phyloP scores from a whole-genome alignment of 37 sponge, comb jelly and placozoan species.

The Lycopodina hypogea region DNA sequence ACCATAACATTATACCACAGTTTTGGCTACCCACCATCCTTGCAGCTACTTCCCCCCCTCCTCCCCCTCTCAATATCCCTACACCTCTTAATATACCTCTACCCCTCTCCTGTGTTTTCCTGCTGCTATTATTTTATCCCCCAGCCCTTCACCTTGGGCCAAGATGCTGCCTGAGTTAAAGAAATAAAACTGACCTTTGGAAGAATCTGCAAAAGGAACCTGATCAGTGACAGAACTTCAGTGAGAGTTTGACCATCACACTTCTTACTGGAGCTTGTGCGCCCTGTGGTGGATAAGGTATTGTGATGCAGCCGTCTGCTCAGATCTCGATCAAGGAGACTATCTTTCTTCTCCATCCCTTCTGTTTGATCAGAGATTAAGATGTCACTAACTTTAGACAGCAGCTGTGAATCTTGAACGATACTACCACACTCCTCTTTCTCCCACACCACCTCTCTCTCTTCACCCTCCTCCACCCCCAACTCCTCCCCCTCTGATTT shows the following conservation, averaged over 20 bases:
- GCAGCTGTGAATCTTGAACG: neutral
- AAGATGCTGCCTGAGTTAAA: too few species aligned
- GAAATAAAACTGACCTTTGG: slow-evolving; percentile 45
- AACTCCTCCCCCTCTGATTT: neutral
- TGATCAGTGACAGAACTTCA: slow-evolving; percentile 3
- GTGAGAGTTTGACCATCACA: neutral
- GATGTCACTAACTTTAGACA: slow-evolving; percentile 1
- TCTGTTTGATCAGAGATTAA: neutral
- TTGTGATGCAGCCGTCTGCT: neutral
- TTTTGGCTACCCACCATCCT: too few species aligned
- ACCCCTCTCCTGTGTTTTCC: too few species aligned
- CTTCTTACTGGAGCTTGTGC: neutral
- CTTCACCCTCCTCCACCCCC: neutral
- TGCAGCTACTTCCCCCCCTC: too few species aligned
- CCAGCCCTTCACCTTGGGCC: too few species aligned
- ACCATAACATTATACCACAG: too few species aligned
- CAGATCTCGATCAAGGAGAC: neutral
- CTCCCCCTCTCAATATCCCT: too few species aligned
- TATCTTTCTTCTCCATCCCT: neutral
- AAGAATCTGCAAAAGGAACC: slow-evolving; percentile 43
- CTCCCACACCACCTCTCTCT: neutral
- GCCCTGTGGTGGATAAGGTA: neutral
- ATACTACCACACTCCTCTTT: neutral
- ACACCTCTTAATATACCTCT: too few species aligned
- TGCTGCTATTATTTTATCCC: too few species aligned